Percentiles rank a stretch among this genome's conserved stretches.
Evolutionary conservation across 2,888 invertebrate species (phyloP).

Genomic region (Leptarthrus brevirostris): DNA sequence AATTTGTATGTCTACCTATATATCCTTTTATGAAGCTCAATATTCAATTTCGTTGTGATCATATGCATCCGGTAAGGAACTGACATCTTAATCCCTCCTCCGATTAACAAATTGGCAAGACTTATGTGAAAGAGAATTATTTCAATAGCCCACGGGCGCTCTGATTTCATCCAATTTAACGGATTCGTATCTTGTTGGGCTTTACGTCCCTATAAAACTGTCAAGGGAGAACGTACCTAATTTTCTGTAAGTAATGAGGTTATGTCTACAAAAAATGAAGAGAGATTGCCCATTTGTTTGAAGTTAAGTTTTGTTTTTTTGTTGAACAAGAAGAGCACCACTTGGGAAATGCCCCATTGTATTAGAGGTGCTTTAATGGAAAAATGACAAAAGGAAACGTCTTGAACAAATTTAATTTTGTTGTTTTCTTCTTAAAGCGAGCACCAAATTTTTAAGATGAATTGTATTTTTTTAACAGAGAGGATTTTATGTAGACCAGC

Average conservation of each 20-base stretch:
- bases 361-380: constrained; percentile 40
- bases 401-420: constrained; percentile 29
- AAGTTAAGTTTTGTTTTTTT: constrained; percentile 21
- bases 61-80: constrained; percentile 43
- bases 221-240: constrained; percentile 31
- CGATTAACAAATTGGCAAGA: constrained; percentile 35
- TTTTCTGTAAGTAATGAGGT: constrained; percentile 41
- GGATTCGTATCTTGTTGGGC: constrained; percentile 17
- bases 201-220: constrained; percentile 21
- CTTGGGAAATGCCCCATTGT: constrained; percentile 24
- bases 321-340: background rate
- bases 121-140: constrained; percentile 42
- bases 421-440: constrained; percentile 15
- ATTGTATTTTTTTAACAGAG: background rate
- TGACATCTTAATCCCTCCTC: constrained; percentile 43
- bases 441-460: constrained; percentile 4
- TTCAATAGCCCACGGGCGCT: constrained; percentile 36
- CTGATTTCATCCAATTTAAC: constrained; percentile 27
- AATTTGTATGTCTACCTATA: too few relatives aligned
- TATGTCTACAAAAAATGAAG: constrained; percentile 32
- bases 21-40: too few relatives aligned
- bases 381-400: constrained; percentile 29
- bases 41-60: constrained; percentile 16
- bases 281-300: constrained; percentile 34
- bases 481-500: too few relatives aligned